These are phyloP conservation scores for Leptogaster cylindrica DNA, from an alignment of 2,888 invertebrate species.

Conservation along the genomic window DNA sequence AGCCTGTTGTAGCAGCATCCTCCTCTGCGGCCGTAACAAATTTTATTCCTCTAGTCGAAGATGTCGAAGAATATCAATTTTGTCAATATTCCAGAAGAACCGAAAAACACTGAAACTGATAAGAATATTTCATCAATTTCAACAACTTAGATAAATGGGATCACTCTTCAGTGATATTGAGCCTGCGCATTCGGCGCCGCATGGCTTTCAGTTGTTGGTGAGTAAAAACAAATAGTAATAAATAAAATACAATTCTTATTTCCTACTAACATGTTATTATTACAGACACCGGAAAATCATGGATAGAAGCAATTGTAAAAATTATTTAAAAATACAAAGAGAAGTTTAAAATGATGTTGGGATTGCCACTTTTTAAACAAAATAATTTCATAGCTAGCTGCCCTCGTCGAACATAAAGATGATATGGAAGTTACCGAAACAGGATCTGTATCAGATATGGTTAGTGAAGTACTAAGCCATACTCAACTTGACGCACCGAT, in stretches of 20 bases:
- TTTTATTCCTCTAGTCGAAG: constrained; percentile 2
- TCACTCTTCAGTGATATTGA: constrained; percentile 4
- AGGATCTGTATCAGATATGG: too few species aligned
- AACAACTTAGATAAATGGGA: constrained; percentile 15
- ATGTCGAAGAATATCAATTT: neutral
- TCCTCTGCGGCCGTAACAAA: constrained; percentile 3
- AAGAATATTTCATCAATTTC: constrained; percentile 5
- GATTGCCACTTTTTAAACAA: too few species aligned
- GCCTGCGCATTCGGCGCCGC: neutral
- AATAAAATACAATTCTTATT: neutral
- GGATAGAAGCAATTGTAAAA: too few species aligned
- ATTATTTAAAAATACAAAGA: too few species aligned
- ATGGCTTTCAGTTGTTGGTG: constrained; percentile 12
- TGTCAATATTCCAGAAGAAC: constrained; percentile 5
- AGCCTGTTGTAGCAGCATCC: neutral
- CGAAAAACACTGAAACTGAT: constrained; percentile 1
- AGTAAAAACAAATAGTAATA: constrained; percentile 5
- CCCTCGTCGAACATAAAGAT: too few species aligned
- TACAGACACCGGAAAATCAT: neutral
- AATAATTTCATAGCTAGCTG: too few species aligned
- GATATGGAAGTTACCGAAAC: too few species aligned
- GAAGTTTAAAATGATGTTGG: too few species aligned
- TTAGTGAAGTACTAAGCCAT: too few species aligned
- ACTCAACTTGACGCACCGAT: too few species aligned
- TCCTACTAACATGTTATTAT: constrained; percentile 4